These are phyloP conservation scores for Hartigia nigra DNA, from an alignment of 2,888 invertebrate species.

Conservation along the genomic window DNA sequence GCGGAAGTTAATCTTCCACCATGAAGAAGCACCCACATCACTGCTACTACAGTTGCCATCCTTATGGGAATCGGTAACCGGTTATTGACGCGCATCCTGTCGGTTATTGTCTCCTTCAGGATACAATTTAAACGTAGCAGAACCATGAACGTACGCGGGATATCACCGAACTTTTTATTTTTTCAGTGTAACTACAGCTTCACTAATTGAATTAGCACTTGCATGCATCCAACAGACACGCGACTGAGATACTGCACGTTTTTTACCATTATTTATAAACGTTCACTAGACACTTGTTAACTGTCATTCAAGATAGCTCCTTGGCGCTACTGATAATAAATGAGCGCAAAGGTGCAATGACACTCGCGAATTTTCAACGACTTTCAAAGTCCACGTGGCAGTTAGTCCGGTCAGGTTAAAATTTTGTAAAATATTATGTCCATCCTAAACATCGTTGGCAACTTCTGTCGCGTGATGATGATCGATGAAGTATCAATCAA, in stretches of 20 bases:
- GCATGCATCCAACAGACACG: neutral
- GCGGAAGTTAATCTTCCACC: slow-evolving; percentile 45
- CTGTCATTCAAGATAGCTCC: neutral
- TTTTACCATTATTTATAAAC: neutral
- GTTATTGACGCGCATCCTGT: slow-evolving; percentile 10
- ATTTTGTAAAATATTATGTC: slow-evolving; percentile 48
- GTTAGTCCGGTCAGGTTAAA: slow-evolving; percentile 24
- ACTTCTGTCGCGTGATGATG: neutral
- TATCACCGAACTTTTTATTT: neutral
- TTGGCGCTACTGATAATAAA: neutral
- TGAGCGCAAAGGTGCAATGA: neutral
- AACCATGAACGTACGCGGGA: neutral
- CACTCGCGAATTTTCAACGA: slow-evolving; percentile 4
- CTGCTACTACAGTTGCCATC: slow-evolving; percentile 37
- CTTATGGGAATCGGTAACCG: slow-evolving; percentile 29
- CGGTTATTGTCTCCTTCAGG: neutral
- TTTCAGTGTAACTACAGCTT: neutral
- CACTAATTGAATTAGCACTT: neutral
- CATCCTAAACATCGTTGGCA: slow-evolving; percentile 31
- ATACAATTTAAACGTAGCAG: neutral
- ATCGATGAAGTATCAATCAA: slow-evolving; percentile 4
- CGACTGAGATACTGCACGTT: neutral
- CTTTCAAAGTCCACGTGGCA: slow-evolving; percentile 18
- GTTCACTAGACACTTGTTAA: neutral
- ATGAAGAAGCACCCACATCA: slow-evolving; percentile 38